Evolutionary conservation across 2,113 vertebrate genomes (phyloP), one percentile per base, ranked within the genome.

Genomic region (Macrotis lagotis): DNA sequence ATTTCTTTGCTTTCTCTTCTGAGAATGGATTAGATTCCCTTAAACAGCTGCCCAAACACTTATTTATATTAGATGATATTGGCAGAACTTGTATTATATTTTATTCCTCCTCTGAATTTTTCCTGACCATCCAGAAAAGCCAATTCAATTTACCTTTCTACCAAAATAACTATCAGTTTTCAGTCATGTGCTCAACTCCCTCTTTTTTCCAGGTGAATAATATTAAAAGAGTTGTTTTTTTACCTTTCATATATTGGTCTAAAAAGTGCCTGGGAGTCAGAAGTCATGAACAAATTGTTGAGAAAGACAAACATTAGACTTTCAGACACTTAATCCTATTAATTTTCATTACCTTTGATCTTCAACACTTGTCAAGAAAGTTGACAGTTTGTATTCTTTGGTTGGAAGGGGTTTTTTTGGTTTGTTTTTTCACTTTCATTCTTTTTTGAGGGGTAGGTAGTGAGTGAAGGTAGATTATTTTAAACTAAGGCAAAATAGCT

Each of bases 281-380:
- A 96, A 49, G 90, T 92, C 51, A 91, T 44, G 51, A 51, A 22
- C 92, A 94, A 90, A 92, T 48, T 5, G 24, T 83, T 88, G 74
- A 90, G 92, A 94, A 96, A 6, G 66, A 44, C 66, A 8, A 92
- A 94, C 0, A 2, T 97, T 94, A 95, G 96, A 94, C 94, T 96
- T 96, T 97, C 94, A 97, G 89, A 93, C 96, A 95, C 93, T 91
- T 96, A 94, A 97, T 96, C 97, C 93, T 97, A 59, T 96, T 96
- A 96, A 96, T 95, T 95, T 92, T 51, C 37, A 8, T 0, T 88
- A 83, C 93, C 96, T 97, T 97, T 98, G 94, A 93, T 97, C 95
- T 52, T 97, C 50, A 74, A 59, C 50, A n/a, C 91, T 92, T 94
- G 90, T 97, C 93, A 55, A 59, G 90, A 95, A 53, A 93, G 66